Conservation (phyloP, 2,113 vertebrate species). For the Callipepla californica region DNA sequence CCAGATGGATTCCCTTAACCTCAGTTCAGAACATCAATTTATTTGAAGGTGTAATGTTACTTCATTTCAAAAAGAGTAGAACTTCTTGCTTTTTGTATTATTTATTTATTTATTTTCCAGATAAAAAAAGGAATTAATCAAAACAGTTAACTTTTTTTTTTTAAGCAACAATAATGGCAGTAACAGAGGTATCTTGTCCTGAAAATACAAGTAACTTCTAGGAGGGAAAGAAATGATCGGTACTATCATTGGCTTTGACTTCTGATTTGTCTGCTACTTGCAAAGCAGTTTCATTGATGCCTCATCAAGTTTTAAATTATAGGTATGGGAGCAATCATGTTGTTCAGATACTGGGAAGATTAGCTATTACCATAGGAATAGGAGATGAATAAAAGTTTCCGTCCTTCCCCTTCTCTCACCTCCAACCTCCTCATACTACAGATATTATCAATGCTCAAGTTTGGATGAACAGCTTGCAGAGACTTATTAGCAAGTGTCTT, state of each 20-base stretch:
- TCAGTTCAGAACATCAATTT: not conserved
- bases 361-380: constrained; percentile 20
- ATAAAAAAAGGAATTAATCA: not conserved
- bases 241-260: not conserved
- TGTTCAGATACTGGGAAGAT: not conserved
- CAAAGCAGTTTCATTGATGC: constrained; percentile 1
- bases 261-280: not conserved
- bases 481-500: not conserved
- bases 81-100: not conserved
- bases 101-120: not conserved
- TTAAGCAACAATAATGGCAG: not conserved
- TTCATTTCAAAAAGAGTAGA: not conserved
- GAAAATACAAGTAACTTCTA: not conserved
- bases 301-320: constrained; percentile 42
- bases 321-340: constrained; percentile 13
- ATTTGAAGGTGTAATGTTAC: not conserved
- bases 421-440: not conserved
- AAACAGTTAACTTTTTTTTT: not conserved
- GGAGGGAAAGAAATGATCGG: not conserved
- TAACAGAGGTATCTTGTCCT: not conserved
- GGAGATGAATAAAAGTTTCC: not conserved
- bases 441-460: not conserved
- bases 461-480: not conserved
- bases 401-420: not conserved
- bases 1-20: not conserved